Base-by-base conservation (phyloP, 2,888 invertebrate species). In the Drosophila neotestacea region DNA sequence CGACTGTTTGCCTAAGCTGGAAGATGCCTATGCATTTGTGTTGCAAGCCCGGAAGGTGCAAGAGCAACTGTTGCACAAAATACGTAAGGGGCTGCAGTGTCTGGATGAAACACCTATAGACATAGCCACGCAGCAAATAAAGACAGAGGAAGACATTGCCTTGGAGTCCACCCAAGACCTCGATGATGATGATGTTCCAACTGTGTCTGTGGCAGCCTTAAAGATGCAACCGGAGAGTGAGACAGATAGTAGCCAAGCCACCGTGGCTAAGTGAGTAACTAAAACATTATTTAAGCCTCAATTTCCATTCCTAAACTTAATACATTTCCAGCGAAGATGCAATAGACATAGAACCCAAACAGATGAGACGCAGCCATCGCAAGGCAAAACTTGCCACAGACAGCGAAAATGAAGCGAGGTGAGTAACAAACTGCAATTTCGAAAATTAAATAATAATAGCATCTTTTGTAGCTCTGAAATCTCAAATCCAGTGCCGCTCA, bases 61-160 rank as follows among this genome's bases (percentile, higher is more conserved):
- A 28, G 76, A 77, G 7, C 77, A 84, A 52, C 76, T 90, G 22
- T 34, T 84, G 47, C 39, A 44, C 9, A 55, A 60, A 41, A 34
- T 77, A 10, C 51, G 44, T 22, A 69, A 59, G 2, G 41, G 41
- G 16, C 13, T 70, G 39, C 73, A 64, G 34, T 90, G 91, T 38
- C 62, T 91, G 4, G 74, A 86, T 6, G 91, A 91, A 54, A 69
- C 85, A 2, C 85, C 90, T 5, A 91, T 91, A 10, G 91, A 91
- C 50, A 90, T 91, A 11, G 74, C 84, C 13, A 56, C 55, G 41
- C 56, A 73, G 42, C 52, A 66, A 28, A 84, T 86, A 0, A 90
- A 90, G 65, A 73, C 79, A 3, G 90, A 90, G 63, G 4, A 76
- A 3, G 81, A 86, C 6, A 67, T 73, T 7, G 38, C 48, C 6